Conservation (phyloP, 2,888 invertebrate species). For the Andrena praecox region DNA sequence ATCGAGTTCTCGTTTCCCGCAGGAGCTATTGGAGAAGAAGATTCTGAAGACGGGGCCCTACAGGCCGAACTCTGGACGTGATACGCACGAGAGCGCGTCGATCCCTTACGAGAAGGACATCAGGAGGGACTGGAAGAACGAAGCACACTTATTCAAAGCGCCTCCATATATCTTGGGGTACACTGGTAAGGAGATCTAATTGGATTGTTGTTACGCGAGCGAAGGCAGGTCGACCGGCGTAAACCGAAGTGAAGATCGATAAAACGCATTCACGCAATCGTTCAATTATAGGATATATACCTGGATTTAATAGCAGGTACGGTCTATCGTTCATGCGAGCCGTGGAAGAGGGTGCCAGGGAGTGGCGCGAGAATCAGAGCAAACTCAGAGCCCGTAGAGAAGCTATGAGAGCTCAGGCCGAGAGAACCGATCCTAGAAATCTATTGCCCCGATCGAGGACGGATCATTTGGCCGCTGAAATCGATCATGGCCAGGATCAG, state of each 20-base stretch:
- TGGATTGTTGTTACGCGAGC: not conserved
- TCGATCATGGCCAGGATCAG: conserved; percentile 74
- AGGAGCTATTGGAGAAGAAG: conserved; percentile 85
- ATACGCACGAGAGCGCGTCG: conserved; percentile 73
- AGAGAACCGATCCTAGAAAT: conserved; percentile 77
- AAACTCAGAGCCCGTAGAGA: conserved; percentile 78
- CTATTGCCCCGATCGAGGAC: conserved; percentile 76
- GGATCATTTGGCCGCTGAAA: conserved; percentile 77
- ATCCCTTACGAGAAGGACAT: conserved; percentile 79
- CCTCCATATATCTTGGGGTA: conserved; percentile 89
- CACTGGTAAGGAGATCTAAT: conserved; percentile 85
- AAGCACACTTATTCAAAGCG: conserved; percentile 76
- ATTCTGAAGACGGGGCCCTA: conserved; percentile 86
- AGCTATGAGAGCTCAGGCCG: conserved; percentile 76
- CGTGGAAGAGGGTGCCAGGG: conserved; percentile 86
- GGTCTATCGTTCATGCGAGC: conserved; percentile 85
- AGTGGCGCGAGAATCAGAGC: conserved; percentile 85
- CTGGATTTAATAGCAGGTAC: conserved; percentile 89
- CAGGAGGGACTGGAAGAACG: conserved; percentile 78
- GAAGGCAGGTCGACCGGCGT: too few species aligned
- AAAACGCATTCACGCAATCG: not conserved
- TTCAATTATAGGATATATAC: conserved; percentile 86
- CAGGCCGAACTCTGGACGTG: conserved; percentile 86
- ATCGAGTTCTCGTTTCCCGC: conserved; percentile 38
- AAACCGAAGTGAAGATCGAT: not conserved